Evolutionary conservation across 2,797 vertebrate species (phyloP), one percentile per base, ranked within the genome.

Genomic region (Coregonus suidteri): DNA sequence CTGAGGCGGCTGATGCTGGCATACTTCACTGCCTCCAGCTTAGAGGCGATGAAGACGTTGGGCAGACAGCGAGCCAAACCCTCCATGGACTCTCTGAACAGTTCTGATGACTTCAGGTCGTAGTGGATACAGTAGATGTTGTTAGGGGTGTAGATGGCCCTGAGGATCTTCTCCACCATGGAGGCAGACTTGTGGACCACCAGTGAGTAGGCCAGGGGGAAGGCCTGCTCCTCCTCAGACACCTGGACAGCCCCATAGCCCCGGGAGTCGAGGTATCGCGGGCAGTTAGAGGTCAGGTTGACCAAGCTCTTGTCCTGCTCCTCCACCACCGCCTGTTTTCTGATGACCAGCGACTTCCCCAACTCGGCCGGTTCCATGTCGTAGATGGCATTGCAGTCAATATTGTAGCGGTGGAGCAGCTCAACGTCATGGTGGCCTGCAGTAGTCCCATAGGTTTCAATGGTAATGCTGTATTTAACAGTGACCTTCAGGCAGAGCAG

Each of bases 101-200:
- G 31, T 72, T 84, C 74, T 0, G 95, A 72, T 4, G 98, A 95
- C 88, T 98, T 99, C 30, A 81, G 90, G 79, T 99, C 97, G 52
- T 97, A 97, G 91, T 99, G 98, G 78, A 99, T 95, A 35, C 97
- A 99, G 86, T 96, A 98, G 83, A 98, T 78, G 76, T 98, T 99
- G 25, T 90, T 89, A 77, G 81, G 94, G 35, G 91, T 93, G 80
- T 98, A 99, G 37, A 96, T 79, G 0, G 95, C 87, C 69, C 86
- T 90, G 74, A 99, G 88, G 6, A 99, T 93, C 79, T 96, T 94
- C 91, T 99, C 98, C 0, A 93, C 89, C 94, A 95, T 95, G 82
- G 93, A 87, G 0, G 96, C 95, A 6, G 94, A 94, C 93, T 96
- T 97, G 79, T 98, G 96, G 84, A 98, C 96, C 20, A 97, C 96